These are phyloP conservation scores for Podilymbus podiceps DNA, from an alignment of 2,113 vertebrate genomes.

Conservation along the genomic window DNA sequence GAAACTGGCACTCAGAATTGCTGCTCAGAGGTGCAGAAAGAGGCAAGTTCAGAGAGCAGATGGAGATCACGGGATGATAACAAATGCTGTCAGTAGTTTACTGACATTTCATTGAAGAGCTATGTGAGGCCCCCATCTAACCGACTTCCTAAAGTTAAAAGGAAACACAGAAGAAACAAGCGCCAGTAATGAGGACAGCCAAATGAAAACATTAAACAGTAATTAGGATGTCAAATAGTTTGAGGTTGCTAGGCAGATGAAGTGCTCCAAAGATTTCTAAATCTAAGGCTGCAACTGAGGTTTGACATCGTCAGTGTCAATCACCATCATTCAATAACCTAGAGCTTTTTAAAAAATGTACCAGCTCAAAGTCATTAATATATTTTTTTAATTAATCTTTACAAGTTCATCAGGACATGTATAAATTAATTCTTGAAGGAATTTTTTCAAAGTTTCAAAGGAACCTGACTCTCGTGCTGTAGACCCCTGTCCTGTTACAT, in stretches of 20 bases:
- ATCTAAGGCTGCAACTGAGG: not conserved
- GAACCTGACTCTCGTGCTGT: not conserved
- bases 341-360: not conserved
- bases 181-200: not conserved
- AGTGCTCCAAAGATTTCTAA: not conserved
- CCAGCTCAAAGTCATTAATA: not conserved
- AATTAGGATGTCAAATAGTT: not conserved
- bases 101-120: not conserved
- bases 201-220: not conserved
- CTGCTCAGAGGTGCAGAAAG: not conserved
- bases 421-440: not conserved
- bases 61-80: not conserved
- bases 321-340: not conserved
- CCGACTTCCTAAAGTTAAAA: not conserved
- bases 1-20: not conserved
- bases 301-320: not conserved
- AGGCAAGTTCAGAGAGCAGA: not conserved
- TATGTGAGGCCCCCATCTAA: not conserved
- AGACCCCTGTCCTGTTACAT: not conserved
- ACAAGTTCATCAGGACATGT: not conserved
- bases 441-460: too few relatives aligned
- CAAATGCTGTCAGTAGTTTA: not conserved
- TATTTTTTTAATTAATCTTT: too few relatives aligned
- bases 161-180: not conserved
- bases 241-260: not conserved